Percentiles rank a stretch among this genome's conserved stretches.
These are phyloP conservation scores for Aleiodes sp. DNA, from an alignment of 1,140 invertebrate genomes.

Conservation along the genomic window DNA sequence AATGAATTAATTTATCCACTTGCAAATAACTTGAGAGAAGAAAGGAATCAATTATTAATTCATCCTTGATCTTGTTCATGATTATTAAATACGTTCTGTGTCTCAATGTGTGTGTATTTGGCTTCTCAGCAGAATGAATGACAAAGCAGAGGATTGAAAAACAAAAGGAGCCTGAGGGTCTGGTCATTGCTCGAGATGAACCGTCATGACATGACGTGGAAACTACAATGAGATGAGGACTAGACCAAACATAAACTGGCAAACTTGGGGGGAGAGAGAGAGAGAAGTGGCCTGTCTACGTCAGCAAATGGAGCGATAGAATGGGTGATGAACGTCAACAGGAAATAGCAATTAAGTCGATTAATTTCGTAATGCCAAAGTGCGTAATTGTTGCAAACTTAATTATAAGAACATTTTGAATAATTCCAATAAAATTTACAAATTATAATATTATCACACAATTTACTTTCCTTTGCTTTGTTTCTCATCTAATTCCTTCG, in stretches of 20 bases:
- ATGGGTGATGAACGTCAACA: conserved; percentile 46
- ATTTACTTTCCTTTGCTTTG: too few species aligned
- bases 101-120: conserved; percentile 19
- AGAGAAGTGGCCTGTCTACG: conserved; percentile 21
- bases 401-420: conserved; percentile 49
- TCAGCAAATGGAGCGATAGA: conserved; percentile 21
- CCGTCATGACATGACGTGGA: conserved; percentile 33
- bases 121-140: conserved; percentile 50
- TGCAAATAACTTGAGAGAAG: too few species aligned
- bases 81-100: conserved; percentile 17
- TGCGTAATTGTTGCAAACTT: conserved; percentile 56
- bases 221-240: conserved; percentile 5
- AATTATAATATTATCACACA: too few species aligned
- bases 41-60: too few species aligned
- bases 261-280: conserved; percentile 14
- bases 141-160: conserved; percentile 56
- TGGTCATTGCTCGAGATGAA: conserved; percentile 44
- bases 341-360: conserved; percentile 63
- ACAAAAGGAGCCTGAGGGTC: conserved; percentile 53
- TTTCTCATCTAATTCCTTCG: too few species aligned
- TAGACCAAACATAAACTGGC: background rate
- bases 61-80: background rate
- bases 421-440: conserved; percentile 25
- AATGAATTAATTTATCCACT: too few species aligned
- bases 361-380: conserved; percentile 56